These are phyloP conservation scores for Trypoxylon attenuatum DNA, from an alignment of 2,888 invertebrate species.

Conservation along the genomic window DNA sequence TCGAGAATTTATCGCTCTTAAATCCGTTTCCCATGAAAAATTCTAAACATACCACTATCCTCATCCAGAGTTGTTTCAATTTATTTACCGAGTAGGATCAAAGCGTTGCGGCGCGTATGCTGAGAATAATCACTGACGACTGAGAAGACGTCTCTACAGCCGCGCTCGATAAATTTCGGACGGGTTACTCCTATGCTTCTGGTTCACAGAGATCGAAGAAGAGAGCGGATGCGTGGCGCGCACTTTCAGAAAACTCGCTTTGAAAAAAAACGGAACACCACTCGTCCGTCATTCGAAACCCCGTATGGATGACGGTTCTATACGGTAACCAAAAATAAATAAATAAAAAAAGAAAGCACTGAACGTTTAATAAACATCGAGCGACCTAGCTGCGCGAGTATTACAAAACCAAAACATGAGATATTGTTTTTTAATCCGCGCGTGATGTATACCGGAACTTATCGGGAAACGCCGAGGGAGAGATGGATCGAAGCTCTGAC, in stretches of 20 bases:
- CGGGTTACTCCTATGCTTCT: background rate
- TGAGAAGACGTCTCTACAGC: conserved; percentile 29
- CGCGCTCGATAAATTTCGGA: conserved; percentile 40
- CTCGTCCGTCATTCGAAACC: background rate
- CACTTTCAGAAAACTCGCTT: background rate
- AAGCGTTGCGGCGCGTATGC: conserved; percentile 32
- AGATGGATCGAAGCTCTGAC: background rate
- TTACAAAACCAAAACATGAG: background rate
- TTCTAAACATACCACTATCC: background rate
- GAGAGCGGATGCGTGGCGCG: background rate
- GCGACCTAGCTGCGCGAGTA: background rate
- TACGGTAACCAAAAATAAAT: too few relatives aligned
- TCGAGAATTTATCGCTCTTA: too few relatives aligned
- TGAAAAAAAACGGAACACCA: background rate
- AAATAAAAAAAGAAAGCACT: background rate
- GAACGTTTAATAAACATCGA: background rate
- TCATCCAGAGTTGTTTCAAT: conserved; percentile 22
- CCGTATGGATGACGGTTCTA: background rate
- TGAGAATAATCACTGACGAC: conserved; percentile 46
- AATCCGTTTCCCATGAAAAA: background rate
- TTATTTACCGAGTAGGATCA: conserved; percentile 43
- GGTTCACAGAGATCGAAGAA: background rate
- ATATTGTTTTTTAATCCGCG: background rate
- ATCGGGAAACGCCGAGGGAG: background rate
- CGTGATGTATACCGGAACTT: background rate